These are phyloP conservation scores for Gopherus flavomarginatus DNA, from an alignment of 2,113 vertebrate species.

Conservation along the genomic window DNA sequence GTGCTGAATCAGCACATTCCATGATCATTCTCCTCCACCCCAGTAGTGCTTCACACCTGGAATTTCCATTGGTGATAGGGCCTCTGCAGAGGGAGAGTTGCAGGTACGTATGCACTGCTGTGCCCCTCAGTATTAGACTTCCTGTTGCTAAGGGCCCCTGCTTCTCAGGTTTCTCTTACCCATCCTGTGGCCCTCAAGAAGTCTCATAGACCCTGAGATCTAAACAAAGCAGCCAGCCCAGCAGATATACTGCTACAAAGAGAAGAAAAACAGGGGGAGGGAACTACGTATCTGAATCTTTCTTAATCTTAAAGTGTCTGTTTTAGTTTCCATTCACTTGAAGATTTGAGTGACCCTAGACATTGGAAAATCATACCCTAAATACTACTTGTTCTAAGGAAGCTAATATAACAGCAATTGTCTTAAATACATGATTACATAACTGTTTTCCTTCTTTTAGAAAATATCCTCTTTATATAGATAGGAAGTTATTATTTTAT, in stretches of 20 bases:
- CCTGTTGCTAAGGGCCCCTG: background rate
- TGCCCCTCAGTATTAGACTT: background rate
- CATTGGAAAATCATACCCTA: background rate
- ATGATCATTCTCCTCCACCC: background rate
- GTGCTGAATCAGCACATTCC: too few species aligned
- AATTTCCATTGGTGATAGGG: background rate
- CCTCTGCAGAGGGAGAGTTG: too few species aligned
- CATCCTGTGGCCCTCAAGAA: background rate
- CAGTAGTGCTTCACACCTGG: background rate
- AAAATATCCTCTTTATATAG: background rate
- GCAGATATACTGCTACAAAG: background rate
- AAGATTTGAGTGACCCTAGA: background rate
- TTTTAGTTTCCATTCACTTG: background rate
- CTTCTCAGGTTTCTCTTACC: background rate
- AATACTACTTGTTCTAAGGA: background rate
- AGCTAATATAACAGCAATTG: background rate
- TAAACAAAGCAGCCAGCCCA: conserved; percentile 1
- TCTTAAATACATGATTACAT: background rate
- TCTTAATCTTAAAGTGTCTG: background rate
- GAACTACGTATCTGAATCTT: conserved; percentile 9
- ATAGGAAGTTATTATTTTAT: background rate
- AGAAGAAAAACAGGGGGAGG: background rate
- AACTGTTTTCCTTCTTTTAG: background rate
- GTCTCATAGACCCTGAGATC: background rate
- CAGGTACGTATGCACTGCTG: background rate